These are phyloP conservation scores for Phortica okadai DNA, from an alignment of 2,888 invertebrate species.

Conservation along the genomic window DNA sequence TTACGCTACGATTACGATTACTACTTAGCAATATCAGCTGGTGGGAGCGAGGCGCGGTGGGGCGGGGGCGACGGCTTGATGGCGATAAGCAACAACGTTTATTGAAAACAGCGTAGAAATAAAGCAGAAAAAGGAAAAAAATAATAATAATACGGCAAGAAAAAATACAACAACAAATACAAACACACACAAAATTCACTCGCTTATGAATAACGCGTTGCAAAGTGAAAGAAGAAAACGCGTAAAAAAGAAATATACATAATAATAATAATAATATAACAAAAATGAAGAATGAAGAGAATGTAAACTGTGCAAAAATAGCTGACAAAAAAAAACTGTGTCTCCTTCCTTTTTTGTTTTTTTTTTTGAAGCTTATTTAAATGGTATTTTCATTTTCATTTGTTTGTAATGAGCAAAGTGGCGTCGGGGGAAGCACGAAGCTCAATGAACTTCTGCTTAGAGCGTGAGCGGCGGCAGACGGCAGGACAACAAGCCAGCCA, in stretches of 20 bases:
- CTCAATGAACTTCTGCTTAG: neutral
- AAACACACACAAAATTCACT: slow-evolving; percentile 15
- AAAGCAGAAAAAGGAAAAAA: slow-evolving; percentile 14
- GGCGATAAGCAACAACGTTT: slow-evolving; percentile 2
- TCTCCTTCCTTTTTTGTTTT: too few species aligned
- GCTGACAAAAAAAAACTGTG: neutral
- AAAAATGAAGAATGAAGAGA: slow-evolving; percentile 6
- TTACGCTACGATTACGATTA: slow-evolving; percentile 7
- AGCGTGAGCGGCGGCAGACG: neutral
- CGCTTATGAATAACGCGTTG: slow-evolving; percentile 24
- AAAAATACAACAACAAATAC: slow-evolving; percentile 5
- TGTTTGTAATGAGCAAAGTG: slow-evolving; percentile 28
- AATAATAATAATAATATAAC: neutral
- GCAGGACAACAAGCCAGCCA: slow-evolving; percentile 37
- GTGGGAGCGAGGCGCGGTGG: neutral
- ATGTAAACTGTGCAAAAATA: neutral
- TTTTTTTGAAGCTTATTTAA: slow-evolving; percentile 12
- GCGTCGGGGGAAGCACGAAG: neutral
- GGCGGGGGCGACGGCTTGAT: neutral
- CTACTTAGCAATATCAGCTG: neutral
- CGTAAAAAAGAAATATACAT: too few species aligned
- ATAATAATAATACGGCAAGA: neutral
- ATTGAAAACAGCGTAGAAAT: slow-evolving; percentile 5
- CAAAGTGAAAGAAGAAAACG: neutral
- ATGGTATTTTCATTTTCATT: slow-evolving; percentile 29